These are phyloP conservation scores for Oligia strigilis DNA, from an alignment of 2,888 invertebrate species.

Conservation along the genomic window DNA sequence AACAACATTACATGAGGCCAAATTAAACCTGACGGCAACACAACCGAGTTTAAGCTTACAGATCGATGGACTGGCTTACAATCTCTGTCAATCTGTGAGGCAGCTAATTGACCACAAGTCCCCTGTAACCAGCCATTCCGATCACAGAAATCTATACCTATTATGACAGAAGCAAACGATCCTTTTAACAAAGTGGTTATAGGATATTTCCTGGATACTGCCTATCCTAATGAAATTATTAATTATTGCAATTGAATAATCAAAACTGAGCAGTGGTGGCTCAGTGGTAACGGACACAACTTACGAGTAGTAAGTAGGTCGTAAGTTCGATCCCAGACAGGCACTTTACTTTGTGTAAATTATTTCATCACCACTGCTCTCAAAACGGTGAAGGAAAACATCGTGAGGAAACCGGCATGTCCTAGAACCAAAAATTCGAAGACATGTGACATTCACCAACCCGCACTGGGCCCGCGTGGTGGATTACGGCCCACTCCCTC, in stretches of 20 bases:
- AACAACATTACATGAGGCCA: slow-evolving; percentile 14
- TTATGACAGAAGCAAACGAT: slow-evolving; percentile 7
- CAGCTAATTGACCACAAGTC: slow-evolving; percentile 46
- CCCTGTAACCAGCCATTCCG: background rate
- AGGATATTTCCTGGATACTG: background rate
- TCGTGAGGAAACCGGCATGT: no score
- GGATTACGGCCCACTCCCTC: no score
- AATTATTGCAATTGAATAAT: slow-evolving; percentile 34
- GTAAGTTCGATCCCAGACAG: no score
- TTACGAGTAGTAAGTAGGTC: no score
- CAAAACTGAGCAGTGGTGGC: background rate
- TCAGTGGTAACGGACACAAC: no score
- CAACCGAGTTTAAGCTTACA: background rate
- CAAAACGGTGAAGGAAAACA: no score
- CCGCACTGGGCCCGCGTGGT: no score
- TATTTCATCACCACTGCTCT: no score
- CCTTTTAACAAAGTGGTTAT: background rate
- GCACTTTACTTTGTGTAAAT: no score
- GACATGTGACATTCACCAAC: no score
- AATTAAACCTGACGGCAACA: slow-evolving; percentile 2
- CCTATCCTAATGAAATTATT: slow-evolving; percentile 32
- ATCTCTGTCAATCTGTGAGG: slow-evolving; percentile 14
- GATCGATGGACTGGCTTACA: slow-evolving; percentile 23
- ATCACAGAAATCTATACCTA: slow-evolving; percentile 16
- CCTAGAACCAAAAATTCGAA: no score